Evolutionary conservation across 92 coral and sea anemone species (phyloP).

Genomic region (Parazoanthus atlanticus): DNA sequence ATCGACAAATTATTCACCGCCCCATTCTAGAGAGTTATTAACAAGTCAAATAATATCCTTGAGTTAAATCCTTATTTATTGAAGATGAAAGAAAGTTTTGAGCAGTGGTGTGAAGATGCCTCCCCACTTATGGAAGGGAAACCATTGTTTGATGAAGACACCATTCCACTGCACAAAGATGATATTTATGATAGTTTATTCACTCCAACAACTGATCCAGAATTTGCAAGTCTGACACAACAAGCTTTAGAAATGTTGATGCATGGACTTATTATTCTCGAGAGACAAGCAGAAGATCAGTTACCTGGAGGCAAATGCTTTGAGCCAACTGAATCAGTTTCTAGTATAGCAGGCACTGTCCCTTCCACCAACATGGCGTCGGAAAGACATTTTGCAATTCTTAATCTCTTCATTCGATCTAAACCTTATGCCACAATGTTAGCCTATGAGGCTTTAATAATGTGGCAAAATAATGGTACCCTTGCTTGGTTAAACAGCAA

Average conservation of each 20-base stretch:
- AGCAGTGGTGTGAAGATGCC: not conserved
- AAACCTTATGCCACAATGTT: not conserved
- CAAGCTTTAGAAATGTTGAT: not conserved
- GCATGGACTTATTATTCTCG: not conserved
- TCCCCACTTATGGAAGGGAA: not conserved
- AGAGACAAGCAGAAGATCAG: not conserved
- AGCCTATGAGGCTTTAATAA: no score
- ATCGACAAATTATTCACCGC: not conserved
- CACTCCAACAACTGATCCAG: not conserved
- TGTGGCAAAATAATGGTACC: no score
- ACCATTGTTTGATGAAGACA: not conserved
- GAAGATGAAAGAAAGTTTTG: not conserved
- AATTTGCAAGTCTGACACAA: not conserved
- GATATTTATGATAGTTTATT: not conserved
- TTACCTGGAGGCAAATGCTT: not conserved
- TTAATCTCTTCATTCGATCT: not conserved
- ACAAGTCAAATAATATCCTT: not conserved
- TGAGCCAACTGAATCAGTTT: not conserved
- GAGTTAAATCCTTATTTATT: not conserved
- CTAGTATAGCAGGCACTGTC: not conserved
- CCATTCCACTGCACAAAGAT: not conserved
- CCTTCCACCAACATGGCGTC: not conserved
- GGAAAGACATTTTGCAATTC: not conserved
- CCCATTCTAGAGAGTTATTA: not conserved
- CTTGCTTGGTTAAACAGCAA: no score